Evolutionary conservation across 2,113 vertebrate genomes (phyloP).

Genomic region (Amphiprion ocellaris): DNA sequence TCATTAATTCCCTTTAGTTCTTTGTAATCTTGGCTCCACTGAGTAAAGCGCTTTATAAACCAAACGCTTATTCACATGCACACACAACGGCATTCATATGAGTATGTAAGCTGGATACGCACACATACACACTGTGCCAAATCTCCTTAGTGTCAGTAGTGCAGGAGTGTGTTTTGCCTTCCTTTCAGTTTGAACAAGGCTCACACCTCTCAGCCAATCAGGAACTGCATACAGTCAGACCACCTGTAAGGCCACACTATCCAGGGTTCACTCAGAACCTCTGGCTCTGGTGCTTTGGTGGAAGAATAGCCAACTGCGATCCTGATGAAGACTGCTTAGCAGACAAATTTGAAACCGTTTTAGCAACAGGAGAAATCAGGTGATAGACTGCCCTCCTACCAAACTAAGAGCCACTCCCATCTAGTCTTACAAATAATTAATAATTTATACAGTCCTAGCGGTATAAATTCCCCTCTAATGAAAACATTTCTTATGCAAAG

Average conservation of each 20-base stretch:
- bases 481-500: too few species aligned
- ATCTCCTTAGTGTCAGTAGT: slow-evolving; percentile 52
- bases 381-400: background rate
- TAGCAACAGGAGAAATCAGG: background rate
- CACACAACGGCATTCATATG: slow-evolving; percentile 15
- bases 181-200: slow-evolving; percentile 36
- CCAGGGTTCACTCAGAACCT: background rate
- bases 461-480: background rate
- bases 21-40: slow-evolving; percentile 42
- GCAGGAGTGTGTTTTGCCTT: slow-evolving; percentile 24
- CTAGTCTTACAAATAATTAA: background rate
- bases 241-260: slow-evolving; percentile 53
- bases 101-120: slow-evolving; percentile 27
- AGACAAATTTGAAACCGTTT: background rate
- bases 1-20: slow-evolving; percentile 48
- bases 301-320: background rate
- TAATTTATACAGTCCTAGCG: background rate
- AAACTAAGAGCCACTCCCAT: background rate
- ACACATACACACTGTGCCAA: slow-evolving; percentile 37
- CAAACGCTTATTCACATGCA: slow-evolving; percentile 37
- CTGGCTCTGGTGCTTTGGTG: background rate
- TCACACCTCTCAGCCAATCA: slow-evolving; percentile 66
- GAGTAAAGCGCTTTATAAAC: slow-evolving; percentile 65
- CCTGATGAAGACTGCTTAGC: background rate
- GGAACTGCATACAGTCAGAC: slow-evolving; percentile 69